These are phyloP conservation scores for Larimichthys crocea DNA, from an alignment of 2,113 vertebrate species.

Conservation along the genomic window DNA sequence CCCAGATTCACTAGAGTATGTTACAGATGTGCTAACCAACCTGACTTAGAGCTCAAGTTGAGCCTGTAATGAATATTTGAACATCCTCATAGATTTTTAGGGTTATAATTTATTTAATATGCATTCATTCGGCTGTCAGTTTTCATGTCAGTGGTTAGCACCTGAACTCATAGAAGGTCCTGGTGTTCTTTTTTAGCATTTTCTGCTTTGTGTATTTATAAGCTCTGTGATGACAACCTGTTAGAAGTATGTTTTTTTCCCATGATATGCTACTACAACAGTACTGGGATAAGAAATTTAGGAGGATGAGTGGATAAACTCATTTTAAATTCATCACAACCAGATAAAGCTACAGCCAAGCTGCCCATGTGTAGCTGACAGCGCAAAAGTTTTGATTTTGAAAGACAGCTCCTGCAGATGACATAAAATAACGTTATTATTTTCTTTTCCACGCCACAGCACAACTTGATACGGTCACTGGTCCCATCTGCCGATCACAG, in stretches of 20 bases:
- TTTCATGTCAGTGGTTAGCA: not conserved
- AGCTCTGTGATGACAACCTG: not conserved
- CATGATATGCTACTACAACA: not conserved
- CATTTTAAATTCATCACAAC: constrained; percentile 22
- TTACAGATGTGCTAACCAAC: not conserved
- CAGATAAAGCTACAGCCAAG: constrained; percentile 9
- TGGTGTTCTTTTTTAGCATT: not conserved
- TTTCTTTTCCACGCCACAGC: constrained; percentile 22
- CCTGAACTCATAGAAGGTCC: not conserved
- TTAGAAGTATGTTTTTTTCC: not conserved
- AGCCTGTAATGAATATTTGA: not conserved
- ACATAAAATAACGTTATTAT: constrained; percentile 6
- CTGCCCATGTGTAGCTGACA: constrained; percentile 31
- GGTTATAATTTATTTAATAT: not conserved
- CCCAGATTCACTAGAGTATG: not conserved
- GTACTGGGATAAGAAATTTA: not conserved
- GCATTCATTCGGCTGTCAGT: not conserved
- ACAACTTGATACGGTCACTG: constrained; percentile 29
- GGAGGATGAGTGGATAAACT: constrained; percentile 6
- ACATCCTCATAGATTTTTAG: not conserved
- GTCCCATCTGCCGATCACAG: constrained; percentile 32
- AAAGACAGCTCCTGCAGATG: constrained; percentile 39
- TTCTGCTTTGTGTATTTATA: not conserved
- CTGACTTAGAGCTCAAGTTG: not conserved
- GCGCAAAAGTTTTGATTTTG: constrained; percentile 22